These are phyloP conservation scores for Leptinotarsa texana DNA, from an alignment of 1,140 invertebrate species.

Conservation along the genomic window DNA sequence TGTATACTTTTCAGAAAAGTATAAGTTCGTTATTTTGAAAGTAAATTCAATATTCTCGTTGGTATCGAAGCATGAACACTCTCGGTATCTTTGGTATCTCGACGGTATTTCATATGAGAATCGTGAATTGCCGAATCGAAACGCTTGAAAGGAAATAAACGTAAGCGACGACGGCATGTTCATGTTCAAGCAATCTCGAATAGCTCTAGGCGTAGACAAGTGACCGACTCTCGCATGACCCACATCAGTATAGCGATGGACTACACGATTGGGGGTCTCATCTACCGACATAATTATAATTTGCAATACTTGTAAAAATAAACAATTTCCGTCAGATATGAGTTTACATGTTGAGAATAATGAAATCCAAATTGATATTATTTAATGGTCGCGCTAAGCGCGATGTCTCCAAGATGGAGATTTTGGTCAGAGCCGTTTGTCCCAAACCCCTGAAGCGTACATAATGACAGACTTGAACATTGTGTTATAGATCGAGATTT, in stretches of 20 bases:
- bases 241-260: background rate
- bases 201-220: background rate
- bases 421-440: no score
- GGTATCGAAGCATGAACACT: conserved; percentile 8
- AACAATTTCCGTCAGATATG: no score
- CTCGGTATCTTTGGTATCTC: conserved; percentile 1
- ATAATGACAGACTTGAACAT: no score
- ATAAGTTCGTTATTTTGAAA: background rate
- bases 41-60: background rate
- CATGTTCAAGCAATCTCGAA: background rate
- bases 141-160: background rate
- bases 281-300: background rate
- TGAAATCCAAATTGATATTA: no score
- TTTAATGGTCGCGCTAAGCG: no score
- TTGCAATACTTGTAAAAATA: no score
- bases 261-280: background rate
- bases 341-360: no score
- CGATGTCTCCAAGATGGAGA: no score
- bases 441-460: no score
- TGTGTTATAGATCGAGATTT: no score
- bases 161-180: background rate
- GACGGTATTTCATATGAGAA: background rate
- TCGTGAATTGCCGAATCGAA: background rate
- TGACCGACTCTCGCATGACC: conserved; percentile 7
- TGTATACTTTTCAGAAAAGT: no score